Percentiles rank a stretch among this genome's conserved stretches.
These are phyloP conservation scores for Mya arenaria DNA, from an alignment of 1,140 invertebrate genomes.

Conservation along the genomic window DNA sequence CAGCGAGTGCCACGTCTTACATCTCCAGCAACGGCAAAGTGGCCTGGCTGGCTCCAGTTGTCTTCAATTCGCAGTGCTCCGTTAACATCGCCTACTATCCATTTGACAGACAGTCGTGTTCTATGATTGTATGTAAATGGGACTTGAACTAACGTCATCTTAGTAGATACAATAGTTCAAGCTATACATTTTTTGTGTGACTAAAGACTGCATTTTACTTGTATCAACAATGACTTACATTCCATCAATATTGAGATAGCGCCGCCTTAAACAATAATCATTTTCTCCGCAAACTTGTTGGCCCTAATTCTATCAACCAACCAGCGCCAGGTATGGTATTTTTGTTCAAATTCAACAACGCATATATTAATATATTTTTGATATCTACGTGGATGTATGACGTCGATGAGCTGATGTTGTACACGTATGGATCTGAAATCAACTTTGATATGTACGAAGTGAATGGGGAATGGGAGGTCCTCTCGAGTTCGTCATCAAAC, in stretches of 20 bases:
- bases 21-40: background rate
- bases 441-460: background rate
- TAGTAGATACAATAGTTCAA: too few species aligned
- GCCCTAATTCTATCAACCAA: background rate
- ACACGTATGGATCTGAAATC: background rate
- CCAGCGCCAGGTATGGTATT: background rate
- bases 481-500: background rate
- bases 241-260: too few species aligned
- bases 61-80: background rate
- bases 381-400: background rate
- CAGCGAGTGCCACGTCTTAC: background rate
- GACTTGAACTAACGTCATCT: too few species aligned
- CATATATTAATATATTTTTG: background rate
- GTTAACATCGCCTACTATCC: background rate
- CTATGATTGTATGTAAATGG: background rate
- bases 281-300: background rate
- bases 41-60: background rate
- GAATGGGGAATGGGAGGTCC: conserved; percentile 13
- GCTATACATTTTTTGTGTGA: background rate
- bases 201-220: background rate
- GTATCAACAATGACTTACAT: background rate
- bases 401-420: background rate
- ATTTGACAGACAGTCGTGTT: conserved; percentile 9
- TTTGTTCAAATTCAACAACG: background rate
- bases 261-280: background rate